Percentiles rank a stretch among this genome's conserved stretches.
Evolutionary conservation across 2,113 vertebrate genomes (phyloP).

Genomic region (Origma solitaria): DNA sequence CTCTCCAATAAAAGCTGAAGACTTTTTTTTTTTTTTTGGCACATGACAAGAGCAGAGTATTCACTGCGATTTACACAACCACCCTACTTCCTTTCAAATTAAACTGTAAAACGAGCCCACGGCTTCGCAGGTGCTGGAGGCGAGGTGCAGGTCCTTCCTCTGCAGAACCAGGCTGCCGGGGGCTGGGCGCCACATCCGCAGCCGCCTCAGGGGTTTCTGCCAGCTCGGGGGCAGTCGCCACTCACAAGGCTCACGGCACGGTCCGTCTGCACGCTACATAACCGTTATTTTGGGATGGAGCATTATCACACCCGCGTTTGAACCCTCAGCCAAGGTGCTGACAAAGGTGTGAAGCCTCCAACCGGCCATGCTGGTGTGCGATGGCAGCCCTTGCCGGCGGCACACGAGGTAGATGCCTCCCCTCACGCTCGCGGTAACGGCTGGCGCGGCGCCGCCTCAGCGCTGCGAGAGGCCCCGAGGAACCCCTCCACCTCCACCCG

Average conservation of each 20-base stretch:
- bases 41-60: background rate
- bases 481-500: fast-evolving
- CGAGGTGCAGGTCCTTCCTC: background rate
- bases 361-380: fast-evolving
- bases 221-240: fast-evolving
- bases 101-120: background rate
- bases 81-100: background rate
- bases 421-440: fast-evolving
- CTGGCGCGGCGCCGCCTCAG: fast-evolving
- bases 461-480: fast-evolving
- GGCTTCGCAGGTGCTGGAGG: background rate
- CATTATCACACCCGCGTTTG: fast-evolving
- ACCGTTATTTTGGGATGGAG: fast-evolving
- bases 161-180: background rate
- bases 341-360: background rate
- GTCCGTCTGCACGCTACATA: fast-evolving
- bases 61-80: background rate
- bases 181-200: background rate
- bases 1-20: background rate
- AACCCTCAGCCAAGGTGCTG: background rate
- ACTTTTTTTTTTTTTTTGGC: background rate
- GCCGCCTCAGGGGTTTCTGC: background rate
- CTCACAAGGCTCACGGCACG: fast-evolving
- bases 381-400: fast-evolving
- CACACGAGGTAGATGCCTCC: fast-evolving